A percentile compares a stretch with the other conserved stretches of the same genome.
These are phyloP conservation scores for Gastrophysa polygoni DNA, from an alignment of 2,888 invertebrate genomes.

Conservation along the genomic window DNA sequence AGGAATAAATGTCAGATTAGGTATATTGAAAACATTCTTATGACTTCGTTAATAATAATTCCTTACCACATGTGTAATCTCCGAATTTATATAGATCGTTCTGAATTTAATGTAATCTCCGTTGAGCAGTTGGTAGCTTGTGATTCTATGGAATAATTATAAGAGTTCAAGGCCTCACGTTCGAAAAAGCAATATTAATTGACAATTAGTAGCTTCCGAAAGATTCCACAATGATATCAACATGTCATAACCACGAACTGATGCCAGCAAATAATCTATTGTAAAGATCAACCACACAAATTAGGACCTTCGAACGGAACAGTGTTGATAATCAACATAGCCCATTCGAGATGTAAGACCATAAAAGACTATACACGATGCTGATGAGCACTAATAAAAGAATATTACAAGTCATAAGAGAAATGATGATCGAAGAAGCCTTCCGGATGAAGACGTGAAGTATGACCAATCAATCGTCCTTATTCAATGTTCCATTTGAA, in stretches of 20 bases:
- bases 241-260: conserved; percentile 5
- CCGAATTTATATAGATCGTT: too few species aligned
- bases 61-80: background rate
- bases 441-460: background rate
- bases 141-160: too few species aligned
- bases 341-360: background rate
- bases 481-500: too few species aligned
- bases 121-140: too few species aligned
- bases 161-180: background rate
- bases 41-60: background rate
- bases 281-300: background rate
- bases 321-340: background rate
- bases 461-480: background rate
- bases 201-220: background rate
- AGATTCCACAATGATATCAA: conserved; percentile 1
- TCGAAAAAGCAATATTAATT: background rate
- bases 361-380: conserved; percentile 1
- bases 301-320: background rate
- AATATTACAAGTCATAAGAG: conserved; percentile 15
- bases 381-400: conserved; percentile 13
- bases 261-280: conserved; percentile 9
- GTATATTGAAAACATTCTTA: too few species aligned
- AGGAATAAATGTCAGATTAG: background rate
- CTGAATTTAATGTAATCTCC: too few species aligned
- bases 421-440: conserved; percentile 1